Evolutionary conservation across 2,888 invertebrate species (phyloP), one percentile per base, ranked within the genome.

Genomic region (Caenorhabditis auriculariae): DNA sequence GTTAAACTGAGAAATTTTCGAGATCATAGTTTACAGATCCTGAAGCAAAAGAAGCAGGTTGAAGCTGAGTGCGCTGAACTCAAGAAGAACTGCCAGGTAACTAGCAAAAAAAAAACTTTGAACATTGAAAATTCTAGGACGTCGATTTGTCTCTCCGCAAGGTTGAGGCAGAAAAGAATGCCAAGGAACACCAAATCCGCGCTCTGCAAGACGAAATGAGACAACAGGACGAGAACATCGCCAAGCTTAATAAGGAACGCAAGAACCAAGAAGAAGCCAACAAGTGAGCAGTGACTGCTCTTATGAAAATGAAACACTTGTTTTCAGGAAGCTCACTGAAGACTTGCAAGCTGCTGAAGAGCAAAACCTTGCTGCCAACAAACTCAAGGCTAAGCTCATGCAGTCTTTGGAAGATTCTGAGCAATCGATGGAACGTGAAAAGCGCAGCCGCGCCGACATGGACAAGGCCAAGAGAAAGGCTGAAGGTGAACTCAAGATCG

Each of bases 171-270:
- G 81, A 81, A 61, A 78, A 78, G 66, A 74, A 73, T 47, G 69
- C 74, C 50, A 80, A 74, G 54, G 80, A 80, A 49, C 71, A 76
- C 60, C 73, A 73, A 50, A 78, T 80, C 58, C 73, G 78, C 24
- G 71, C 75, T 44, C 67, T 80, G 38, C 72, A 76, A 50, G 96
- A 98, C 82, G 96, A 98, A 86, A 96, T 96, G 87, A 93, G 95
- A 83, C 93, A 93, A 87, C 96, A 96, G 86, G 98, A 98, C 83
- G 96, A 98, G 84, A 93, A 93, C 57, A 77, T 80, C 61, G 66
- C 76, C 49, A 74, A 74, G 58, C 60, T 76, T 38, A 78, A 75
- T 69, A 76, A 75, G 42, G 75, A 74, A 46, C 70, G 77, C 54
- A 81, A 81, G 86, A 88, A 90, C 46, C 73, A 75, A 41, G 81